A percentile compares a stretch with the other conserved stretches of the same genome.
phyloP scores from a whole-genome alignment of 2,113 vertebrate genomes.

The Gopherus flavomarginatus region DNA sequence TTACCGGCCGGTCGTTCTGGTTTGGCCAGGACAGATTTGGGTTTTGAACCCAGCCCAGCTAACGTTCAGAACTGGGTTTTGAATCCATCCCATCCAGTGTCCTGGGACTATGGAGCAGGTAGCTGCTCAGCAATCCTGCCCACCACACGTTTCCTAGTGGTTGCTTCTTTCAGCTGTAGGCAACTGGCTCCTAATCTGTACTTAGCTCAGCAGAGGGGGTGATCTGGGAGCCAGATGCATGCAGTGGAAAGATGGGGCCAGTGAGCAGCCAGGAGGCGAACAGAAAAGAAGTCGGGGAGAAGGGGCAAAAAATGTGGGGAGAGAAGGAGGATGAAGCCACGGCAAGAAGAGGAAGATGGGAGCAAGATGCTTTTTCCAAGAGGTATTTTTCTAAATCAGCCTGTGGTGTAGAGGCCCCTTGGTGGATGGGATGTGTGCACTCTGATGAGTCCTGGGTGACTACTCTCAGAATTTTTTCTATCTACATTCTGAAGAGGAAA shows the following conservation, averaged over 20 bases:
- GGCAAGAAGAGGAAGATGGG: not conserved
- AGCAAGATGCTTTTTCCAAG: not conserved
- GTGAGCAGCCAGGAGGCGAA: not conserved
- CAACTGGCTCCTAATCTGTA: not conserved
- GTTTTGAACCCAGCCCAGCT: not conserved
- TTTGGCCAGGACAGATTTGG: not conserved
- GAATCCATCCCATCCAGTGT: not conserved
- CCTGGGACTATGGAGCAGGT: not conserved
- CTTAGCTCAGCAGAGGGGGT: rapidly evolving
- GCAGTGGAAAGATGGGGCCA: not conserved
- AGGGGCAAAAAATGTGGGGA: not conserved
- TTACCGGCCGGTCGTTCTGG: not conserved
- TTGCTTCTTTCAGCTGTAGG: not conserved
- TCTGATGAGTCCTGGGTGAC: not conserved
- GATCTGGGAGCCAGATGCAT: not conserved
- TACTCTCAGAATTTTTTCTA: not conserved
- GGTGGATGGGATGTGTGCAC: not conserved
- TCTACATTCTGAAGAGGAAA: not conserved
- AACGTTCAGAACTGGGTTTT: not conserved
- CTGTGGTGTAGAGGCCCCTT: not conserved
- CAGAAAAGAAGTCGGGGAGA: not conserved
- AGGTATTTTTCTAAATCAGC: not conserved
- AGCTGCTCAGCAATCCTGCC: not conserved
- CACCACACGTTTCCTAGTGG: not conserved
- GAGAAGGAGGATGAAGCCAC: not conserved